Conservation (phyloP, 2,113 vertebrate genomes). For the Scortum barcoo region DNA sequence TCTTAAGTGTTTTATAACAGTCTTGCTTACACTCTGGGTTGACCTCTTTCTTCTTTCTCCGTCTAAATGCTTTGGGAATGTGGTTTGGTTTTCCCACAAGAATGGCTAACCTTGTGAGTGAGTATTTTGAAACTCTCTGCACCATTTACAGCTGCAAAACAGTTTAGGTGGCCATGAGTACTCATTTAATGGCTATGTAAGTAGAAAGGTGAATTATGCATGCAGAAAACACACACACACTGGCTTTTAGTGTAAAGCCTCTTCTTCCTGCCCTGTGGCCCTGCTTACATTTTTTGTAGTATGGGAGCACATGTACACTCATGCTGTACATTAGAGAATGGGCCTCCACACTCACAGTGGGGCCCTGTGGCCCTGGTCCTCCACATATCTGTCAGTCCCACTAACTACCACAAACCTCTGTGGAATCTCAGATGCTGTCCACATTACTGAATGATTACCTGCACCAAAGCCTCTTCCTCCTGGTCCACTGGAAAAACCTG, state of each 20-base stretch:
- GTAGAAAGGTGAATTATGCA: background rate
- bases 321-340: constrained; percentile 9
- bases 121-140: constrained; percentile 42
- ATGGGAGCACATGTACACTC: too few species aligned
- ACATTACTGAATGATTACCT: constrained; percentile 47
- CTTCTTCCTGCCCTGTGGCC: too few species aligned
- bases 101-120: constrained; percentile 10
- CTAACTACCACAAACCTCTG: constrained; percentile 24
- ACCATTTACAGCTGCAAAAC: constrained; percentile 21
- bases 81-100: constrained; percentile 30
- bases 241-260: too few species aligned
- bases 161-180: constrained; percentile 22
- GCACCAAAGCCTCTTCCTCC: constrained; percentile 42
- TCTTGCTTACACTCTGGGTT: background rate
- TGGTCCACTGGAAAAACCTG: constrained; percentile 32
- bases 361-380: constrained; percentile 17
- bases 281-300: background rate
- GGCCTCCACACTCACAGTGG: background rate
- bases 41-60: background rate
- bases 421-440: constrained; percentile 53
- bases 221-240: background rate
- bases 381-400: constrained; percentile 5
- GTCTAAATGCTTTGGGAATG: constrained; percentile 1
- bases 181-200: constrained; percentile 9
- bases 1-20: constrained; percentile 23